These are phyloP conservation scores for Pipistrellus pygmaeus DNA, from an alignment of 2,797 vertebrate genomes.

Conservation along the genomic window DNA sequence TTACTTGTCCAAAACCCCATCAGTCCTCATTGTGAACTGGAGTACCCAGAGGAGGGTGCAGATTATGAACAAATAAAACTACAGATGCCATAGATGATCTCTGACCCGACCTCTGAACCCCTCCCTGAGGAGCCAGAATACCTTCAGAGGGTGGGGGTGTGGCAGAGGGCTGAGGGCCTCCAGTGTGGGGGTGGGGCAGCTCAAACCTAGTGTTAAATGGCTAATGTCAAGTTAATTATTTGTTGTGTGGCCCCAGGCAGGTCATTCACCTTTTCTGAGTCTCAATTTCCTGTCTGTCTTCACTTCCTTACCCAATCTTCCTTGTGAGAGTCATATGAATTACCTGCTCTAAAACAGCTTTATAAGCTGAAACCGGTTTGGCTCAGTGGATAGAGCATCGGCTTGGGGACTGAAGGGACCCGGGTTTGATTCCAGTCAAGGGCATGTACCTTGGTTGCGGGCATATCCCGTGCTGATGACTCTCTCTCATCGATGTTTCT, in stretches of 20 bases:
- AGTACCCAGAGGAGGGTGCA: background rate
- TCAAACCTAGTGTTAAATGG: background rate
- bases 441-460: too few species aligned
- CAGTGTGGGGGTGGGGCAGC: fast-evolving
- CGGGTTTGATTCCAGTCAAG: too few species aligned
- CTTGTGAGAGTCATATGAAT: background rate
- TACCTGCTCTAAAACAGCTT: background rate
- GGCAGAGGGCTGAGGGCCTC: background rate
- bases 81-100: background rate
- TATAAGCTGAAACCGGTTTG: background rate
- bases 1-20: background rate
- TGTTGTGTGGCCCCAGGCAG: background rate
- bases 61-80: background rate
- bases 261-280: background rate
- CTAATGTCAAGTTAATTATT: background rate
- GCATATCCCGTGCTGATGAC: too few species aligned
- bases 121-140: background rate
- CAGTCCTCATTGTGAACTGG: background rate
- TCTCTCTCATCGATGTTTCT: too few species aligned
- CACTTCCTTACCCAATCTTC: background rate
- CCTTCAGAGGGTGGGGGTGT: fast-evolving
- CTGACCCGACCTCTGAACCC: background rate
- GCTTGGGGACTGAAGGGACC: too few species aligned
- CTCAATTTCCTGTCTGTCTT: background rate
- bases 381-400: too few species aligned